phyloP scores from a whole-genome alignment of 2,888 invertebrate genomes.

The Brachypalpus laphriformis region DNA sequence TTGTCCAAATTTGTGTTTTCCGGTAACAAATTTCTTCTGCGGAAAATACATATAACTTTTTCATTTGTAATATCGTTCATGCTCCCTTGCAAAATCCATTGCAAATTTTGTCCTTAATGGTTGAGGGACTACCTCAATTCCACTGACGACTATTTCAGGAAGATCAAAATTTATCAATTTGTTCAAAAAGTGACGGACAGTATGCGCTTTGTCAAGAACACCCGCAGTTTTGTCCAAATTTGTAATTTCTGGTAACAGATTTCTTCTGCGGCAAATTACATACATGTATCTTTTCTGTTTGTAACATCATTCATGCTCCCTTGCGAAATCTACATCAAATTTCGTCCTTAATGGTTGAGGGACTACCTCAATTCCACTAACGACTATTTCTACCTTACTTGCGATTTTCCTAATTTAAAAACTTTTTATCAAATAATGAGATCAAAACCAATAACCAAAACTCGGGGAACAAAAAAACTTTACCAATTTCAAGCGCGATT shows the following conservation, averaged over 20 bases:
- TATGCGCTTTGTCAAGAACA: too few species aligned
- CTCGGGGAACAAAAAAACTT: constrained; percentile 47
- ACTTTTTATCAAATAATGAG: constrained; percentile 72
- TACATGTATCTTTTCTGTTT: background rate
- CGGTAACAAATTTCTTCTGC: too few species aligned
- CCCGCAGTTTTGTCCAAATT: too few species aligned
- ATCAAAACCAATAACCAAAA: constrained; percentile 66
- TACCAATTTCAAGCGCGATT: constrained; percentile 2
- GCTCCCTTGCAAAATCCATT: background rate
- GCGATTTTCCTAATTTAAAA: constrained; percentile 47
- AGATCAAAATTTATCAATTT: too few species aligned
- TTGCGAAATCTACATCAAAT: background rate
- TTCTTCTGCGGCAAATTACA: too few species aligned
- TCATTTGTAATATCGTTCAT: background rate
- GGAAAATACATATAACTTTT: too few species aligned
- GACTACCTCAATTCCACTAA: background rate
- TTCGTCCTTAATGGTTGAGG: background rate
- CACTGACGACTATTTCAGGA: background rate
- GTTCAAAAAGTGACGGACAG: too few species aligned
- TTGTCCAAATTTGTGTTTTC: too few species aligned
- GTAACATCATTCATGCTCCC: background rate
- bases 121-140: constrained; percentile 1
- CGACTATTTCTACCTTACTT: background rate
- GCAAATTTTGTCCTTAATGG: background rate
- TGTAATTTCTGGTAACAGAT: too few species aligned